Percentiles rank a stretch among this genome's conserved stretches.
phyloP scores from a whole-genome alignment of 64 coral and sea anemone species.

The Montipora foliosa region DNA sequence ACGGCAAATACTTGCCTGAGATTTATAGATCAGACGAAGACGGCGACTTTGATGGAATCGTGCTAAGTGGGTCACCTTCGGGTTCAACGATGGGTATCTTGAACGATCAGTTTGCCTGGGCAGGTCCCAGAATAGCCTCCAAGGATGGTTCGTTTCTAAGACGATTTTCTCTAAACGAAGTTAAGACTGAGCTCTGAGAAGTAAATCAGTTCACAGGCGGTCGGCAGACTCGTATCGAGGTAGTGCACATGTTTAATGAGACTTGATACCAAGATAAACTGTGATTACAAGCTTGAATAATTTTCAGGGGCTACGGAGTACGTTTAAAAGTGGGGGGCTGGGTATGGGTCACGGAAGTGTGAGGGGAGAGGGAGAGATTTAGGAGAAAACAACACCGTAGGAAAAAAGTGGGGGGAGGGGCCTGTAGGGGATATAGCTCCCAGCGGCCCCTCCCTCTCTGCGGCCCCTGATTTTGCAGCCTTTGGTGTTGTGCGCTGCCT shows the following conservation, averaged over 20 bases:
- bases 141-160: neutral
- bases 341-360: too few relatives aligned
- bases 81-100: slow-evolving; percentile 2
- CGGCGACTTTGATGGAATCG: slow-evolving; percentile 5
- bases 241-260: neutral
- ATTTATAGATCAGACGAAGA: neutral
- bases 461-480: too few relatives aligned
- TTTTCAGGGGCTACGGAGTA: too few relatives aligned
- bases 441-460: too few relatives aligned
- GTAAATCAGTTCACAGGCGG: neutral
- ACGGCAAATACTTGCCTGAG: neutral
- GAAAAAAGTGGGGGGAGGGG: too few relatives aligned
- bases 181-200: neutral
- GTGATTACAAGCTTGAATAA: too few relatives aligned
- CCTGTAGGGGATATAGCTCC: too few relatives aligned
- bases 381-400: too few relatives aligned
- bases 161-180: slow-evolving; percentile 18
- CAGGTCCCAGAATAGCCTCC: neutral
- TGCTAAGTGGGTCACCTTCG: neutral
- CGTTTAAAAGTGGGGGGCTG: too few relatives aligned
- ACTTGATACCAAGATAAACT: neutral
- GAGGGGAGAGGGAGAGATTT: too few relatives aligned
- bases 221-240: neutral
- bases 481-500: too few relatives aligned
- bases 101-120: neutral